Percentiles rank a stretch among this genome's conserved stretches.
Conservation (phyloP, 30 jellyfish, hydroid and myxozoan genomes). For the Chironex yamaguchii region DNA sequence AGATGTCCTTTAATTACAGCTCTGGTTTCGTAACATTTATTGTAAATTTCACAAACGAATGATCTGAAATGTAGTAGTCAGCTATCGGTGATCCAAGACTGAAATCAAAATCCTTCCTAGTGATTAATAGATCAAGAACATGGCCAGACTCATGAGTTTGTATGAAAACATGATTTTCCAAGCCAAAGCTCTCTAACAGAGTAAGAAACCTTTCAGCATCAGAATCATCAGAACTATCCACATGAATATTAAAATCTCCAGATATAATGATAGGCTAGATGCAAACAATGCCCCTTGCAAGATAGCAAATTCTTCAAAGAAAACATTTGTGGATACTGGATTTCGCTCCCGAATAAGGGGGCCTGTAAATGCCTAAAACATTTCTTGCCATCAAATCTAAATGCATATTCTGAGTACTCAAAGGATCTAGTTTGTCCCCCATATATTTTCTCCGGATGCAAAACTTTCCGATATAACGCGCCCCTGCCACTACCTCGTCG, state of each 20-base stretch:
- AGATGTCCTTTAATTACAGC: conserved; percentile 35
- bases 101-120: conserved; percentile 41
- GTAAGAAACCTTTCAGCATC: background rate
- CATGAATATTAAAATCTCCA: conserved; percentile 31
- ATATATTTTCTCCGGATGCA: conserved; percentile 21
- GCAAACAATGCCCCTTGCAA: conserved; percentile 5
- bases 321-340: conserved; percentile 27
- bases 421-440: conserved; percentile 63
- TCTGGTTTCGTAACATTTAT: conserved; percentile 33
- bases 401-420: conserved; percentile 58
- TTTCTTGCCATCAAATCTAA: conserved; percentile 36
- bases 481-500: conserved; percentile 66
- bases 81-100: conserved; percentile 46
- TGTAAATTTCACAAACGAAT: conserved; percentile 23
- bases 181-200: conserved; percentile 23
- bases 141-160: conserved; percentile 57
- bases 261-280: background rate
- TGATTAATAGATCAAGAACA: conserved; percentile 41
- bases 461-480: conserved; percentile 24
- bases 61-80: conserved; percentile 34
- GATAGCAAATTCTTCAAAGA: conserved; percentile 55
- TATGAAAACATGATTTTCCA: conserved; percentile 18
- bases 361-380: conserved; percentile 47
- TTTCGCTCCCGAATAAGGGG: conserved; percentile 47
- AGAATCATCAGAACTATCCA: conserved; percentile 18